Base-by-base conservation (phyloP, 2,888 invertebrate genomes). In the Autographa gamma region DNA sequence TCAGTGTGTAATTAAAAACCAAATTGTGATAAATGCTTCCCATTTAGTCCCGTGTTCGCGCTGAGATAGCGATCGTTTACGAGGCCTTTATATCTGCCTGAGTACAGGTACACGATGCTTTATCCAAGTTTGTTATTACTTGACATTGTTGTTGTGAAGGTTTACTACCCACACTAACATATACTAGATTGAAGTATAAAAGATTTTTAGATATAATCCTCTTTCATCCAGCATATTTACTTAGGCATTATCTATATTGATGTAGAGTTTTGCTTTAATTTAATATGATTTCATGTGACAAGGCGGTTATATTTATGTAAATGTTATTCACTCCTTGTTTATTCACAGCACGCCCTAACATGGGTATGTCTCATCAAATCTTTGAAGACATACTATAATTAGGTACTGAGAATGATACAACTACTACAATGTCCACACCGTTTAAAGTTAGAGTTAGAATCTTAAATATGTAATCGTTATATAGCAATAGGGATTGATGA, bases 1-100 rank as follows among this genome's bases (percentile, higher is more conserved):
- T 83, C 81, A 66, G 68, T 7, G 34, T 75, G 74, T 83, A 80
- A 83, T 81, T 83, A 83, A 78, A 81, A 83, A 73, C 52, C 61
- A 63, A 80, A 71, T 79, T 72, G 66, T 70, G 80, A 74, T 82
- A 76, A 71, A 66, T 64, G 64, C 69, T 66, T 82, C 79, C 67
- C 75, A 77, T 72, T 66, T 77, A 38, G 60, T 66, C 60, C 60
- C 25, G 25, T 56, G 72, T 65, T 61, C 68, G 54, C 43, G 19
- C 60, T 32, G 38, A 32, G 77, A 79, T 71, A 79, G 60, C 60
- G 64, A 54, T 34, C 25, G 60, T 54, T 69, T 25, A 32, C 68
- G 19, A 68, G 64, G 56, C n/a, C 63, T 63, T 64, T 63, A 31
- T 54, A 19, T 9, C 19, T 56, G 9, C 31, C 9, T 19, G 31